A percentile compares a stretch with the other conserved stretches of the same genome.
These are phyloP conservation scores for Notothenia rossii DNA, from an alignment of 2,113 vertebrate genomes.

Conservation along the genomic window DNA sequence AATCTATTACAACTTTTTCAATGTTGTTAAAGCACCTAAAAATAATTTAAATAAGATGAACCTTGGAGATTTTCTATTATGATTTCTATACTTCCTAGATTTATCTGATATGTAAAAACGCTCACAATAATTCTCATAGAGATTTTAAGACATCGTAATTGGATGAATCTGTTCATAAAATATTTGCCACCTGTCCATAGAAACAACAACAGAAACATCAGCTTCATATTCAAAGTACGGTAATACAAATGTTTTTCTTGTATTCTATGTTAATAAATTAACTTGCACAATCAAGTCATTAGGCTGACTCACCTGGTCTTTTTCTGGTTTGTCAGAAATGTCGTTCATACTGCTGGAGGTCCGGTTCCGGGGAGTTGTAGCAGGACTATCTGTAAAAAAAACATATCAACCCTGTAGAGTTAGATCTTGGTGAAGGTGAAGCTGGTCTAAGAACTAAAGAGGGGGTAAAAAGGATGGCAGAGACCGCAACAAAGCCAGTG, in stretches of 20 bases:
- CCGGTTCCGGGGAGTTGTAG: constrained; percentile 90
- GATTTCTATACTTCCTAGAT: background rate
- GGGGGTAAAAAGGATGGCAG: background rate
- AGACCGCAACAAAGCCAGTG: constrained; percentile 61
- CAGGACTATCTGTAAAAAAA: constrained; percentile 89
- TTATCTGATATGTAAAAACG: background rate
- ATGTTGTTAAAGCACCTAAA: background rate
- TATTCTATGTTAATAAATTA: background rate
- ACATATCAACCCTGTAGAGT: constrained; percentile 27
- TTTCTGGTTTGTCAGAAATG: constrained; percentile 97
- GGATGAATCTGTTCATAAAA: background rate
- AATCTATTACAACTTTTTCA: background rate
- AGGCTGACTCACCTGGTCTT: constrained; percentile 91
- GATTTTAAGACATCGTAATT: background rate
- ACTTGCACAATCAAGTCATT: background rate
- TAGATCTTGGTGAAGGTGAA: constrained; percentile 12
- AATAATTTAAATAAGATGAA: background rate
- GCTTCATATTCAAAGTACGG: background rate
- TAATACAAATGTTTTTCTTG: background rate
- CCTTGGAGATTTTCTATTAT: background rate
- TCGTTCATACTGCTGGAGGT: constrained; percentile 94
- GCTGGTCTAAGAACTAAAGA: background rate
- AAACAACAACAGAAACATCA: background rate
- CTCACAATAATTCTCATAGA: background rate
- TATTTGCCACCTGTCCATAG: background rate